These are phyloP conservation scores for Microvelia longipes DNA, from an alignment of 1,140 invertebrate species.

Conservation along the genomic window DNA sequence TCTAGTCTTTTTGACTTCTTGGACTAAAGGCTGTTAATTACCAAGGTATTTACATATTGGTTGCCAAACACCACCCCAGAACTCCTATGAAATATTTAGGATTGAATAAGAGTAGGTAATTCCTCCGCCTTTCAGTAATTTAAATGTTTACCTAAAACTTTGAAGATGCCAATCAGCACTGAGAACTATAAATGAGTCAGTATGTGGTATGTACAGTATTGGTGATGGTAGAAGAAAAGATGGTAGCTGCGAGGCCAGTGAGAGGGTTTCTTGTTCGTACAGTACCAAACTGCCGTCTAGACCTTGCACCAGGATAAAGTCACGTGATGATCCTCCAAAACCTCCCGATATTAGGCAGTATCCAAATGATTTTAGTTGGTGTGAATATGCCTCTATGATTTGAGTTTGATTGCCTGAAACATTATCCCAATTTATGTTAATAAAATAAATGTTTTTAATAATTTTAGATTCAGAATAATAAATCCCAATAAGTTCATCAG, in stretches of 20 bases:
- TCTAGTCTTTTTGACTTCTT: too few relatives aligned
- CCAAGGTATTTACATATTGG: too few relatives aligned
- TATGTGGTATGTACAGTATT: constrained; percentile 53
- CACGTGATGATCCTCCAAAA: constrained; percentile 62
- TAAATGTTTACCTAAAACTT: constrained; percentile 72
- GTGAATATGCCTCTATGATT: constrained; percentile 44
- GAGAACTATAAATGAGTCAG: constrained; percentile 63
- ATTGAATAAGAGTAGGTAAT: too few relatives aligned
- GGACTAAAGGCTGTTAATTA: too few relatives aligned
- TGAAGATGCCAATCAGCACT: constrained; percentile 58
- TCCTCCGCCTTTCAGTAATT: too few relatives aligned
- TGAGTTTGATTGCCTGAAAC: constrained; percentile 46
- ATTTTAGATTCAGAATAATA: too few relatives aligned
- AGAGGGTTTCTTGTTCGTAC: constrained; percentile 74
- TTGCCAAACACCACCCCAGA: too few relatives aligned
- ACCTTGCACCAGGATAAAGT: constrained; percentile 74
- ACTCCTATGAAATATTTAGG: too few relatives aligned
- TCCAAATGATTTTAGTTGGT: constrained; percentile 43
- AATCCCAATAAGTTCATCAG: too few relatives aligned
- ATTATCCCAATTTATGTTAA: too few relatives aligned
- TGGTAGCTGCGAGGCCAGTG: constrained; percentile 56
- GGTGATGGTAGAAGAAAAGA: constrained; percentile 57
- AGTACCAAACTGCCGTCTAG: constrained; percentile 68
- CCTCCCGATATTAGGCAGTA: constrained; percentile 55
- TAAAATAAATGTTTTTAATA: too few relatives aligned